These are phyloP conservation scores for Drosophila sproati DNA, from an alignment of 1,140 invertebrate species.

Conservation along the genomic window DNA sequence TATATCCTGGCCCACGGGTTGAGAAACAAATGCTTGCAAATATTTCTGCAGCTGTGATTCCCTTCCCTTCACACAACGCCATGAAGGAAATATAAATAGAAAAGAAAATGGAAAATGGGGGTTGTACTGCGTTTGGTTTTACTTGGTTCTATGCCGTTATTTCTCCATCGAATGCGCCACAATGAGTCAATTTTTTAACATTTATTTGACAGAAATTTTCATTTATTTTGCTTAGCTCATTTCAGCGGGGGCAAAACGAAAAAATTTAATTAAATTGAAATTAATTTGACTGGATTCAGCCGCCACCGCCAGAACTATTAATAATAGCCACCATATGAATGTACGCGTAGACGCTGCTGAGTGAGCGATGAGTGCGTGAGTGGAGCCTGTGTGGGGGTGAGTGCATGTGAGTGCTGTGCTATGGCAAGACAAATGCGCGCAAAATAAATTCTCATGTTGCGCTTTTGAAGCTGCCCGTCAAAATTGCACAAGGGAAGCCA, in stretches of 20 bases:
- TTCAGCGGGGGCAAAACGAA: slow-evolving; percentile 19
- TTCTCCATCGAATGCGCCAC: slow-evolving; percentile 46
- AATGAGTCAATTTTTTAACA: slow-evolving; percentile 84
- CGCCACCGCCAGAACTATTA: slow-evolving; percentile 72
- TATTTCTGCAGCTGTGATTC: slow-evolving; percentile 81
- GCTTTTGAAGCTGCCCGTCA: slow-evolving; percentile 73
- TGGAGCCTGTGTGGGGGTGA: slow-evolving; percentile 17
- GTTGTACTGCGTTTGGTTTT: slow-evolving; percentile 2
- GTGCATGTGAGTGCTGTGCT: slow-evolving; percentile 46
- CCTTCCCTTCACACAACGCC: slow-evolving; percentile 31
- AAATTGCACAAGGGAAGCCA: slow-evolving; percentile 63
- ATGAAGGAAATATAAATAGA: neutral
- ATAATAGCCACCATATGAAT: slow-evolving; percentile 62
- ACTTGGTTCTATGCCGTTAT: slow-evolving; percentile 12
- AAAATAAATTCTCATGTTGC: slow-evolving; percentile 81
- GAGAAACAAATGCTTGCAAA: slow-evolving; percentile 76
- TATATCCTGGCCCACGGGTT: slow-evolving; percentile 27
- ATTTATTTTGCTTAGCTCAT: slow-evolving; percentile 67
- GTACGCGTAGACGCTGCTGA: slow-evolving; percentile 12
- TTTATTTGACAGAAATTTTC: slow-evolving; percentile 83
- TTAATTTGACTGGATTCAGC: slow-evolving; percentile 82
- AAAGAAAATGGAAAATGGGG: neutral
- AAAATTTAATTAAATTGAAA: slow-evolving; percentile 84
- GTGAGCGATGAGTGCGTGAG: slow-evolving; percentile 13
- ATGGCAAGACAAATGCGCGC: slow-evolving; percentile 74